A percentile compares a stretch with the other conserved stretches of the same genome.
Conservation (phyloP, 2,113 vertebrate genomes). For the Cromileptes altivelis region DNA sequence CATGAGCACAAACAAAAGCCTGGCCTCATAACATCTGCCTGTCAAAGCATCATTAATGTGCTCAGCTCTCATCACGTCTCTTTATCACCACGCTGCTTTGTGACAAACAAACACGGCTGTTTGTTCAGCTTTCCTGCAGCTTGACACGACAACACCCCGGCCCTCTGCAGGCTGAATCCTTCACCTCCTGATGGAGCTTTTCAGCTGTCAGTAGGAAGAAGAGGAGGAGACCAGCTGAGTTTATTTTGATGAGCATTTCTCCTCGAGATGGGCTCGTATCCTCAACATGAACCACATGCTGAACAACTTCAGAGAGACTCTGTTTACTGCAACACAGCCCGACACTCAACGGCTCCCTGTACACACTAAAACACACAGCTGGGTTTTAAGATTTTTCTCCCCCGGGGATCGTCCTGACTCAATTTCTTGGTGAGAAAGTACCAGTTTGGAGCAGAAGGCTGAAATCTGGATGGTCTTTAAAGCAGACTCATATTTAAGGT, state of each 20-base stretch:
- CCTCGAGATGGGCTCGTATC: slow-evolving; percentile 13
- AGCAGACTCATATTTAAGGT: too few relatives aligned
- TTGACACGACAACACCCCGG: slow-evolving; percentile 21
- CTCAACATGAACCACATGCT: slow-evolving; percentile 66
- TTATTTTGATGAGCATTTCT: slow-evolving; percentile 67
- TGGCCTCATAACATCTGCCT: slow-evolving; percentile 15
- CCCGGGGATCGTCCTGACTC: background rate
- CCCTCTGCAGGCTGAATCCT: background rate
- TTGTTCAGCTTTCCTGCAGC: slow-evolving; percentile 78
- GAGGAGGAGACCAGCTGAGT: slow-evolving; percentile 41
- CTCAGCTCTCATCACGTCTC: slow-evolving; percentile 7
- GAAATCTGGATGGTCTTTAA: too few relatives aligned
- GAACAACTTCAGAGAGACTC: slow-evolving; percentile 36
- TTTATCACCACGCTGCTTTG: slow-evolving; percentile 6
- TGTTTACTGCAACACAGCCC: background rate
- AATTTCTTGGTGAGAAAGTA: background rate
- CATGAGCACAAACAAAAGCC: slow-evolving; percentile 22
- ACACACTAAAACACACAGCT: background rate
- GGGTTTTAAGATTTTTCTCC: too few relatives aligned
- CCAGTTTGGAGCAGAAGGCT: too few relatives aligned
- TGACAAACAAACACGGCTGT: slow-evolving; percentile 60
- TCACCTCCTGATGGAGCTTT: slow-evolving; percentile 13
- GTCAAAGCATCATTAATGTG: slow-evolving; percentile 23
- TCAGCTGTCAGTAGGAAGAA: slow-evolving; percentile 27
- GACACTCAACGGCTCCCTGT: background rate